These are phyloP conservation scores for Spodoptera litura DNA, from an alignment of 1,140 invertebrate species.

Conservation along the genomic window DNA sequence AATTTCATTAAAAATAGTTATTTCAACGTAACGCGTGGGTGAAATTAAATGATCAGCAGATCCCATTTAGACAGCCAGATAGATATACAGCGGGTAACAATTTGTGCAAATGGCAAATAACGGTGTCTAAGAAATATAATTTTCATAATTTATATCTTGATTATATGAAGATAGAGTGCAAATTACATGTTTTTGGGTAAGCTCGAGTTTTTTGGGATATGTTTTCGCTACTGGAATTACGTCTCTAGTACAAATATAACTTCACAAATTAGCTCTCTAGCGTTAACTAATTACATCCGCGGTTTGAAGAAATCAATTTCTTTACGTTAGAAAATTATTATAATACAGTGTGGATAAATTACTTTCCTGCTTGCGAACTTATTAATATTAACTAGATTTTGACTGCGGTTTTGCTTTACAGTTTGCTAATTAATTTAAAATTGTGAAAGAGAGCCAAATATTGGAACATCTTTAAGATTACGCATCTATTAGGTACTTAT, in stretches of 20 bases:
- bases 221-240: slow-evolving; percentile 4
- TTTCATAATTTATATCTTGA: slow-evolving; percentile 35
- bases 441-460: too few relatives aligned
- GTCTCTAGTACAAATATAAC: slow-evolving; percentile 14
- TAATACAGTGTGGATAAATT: too few relatives aligned
- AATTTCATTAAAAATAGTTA: slow-evolving; percentile 16
- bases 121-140: slow-evolving; percentile 22
- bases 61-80: slow-evolving; percentile 4
- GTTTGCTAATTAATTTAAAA: too few relatives aligned
- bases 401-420: too few relatives aligned
- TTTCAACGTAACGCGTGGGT: not conserved
- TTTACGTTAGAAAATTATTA: too few relatives aligned
- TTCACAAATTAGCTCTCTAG: slow-evolving; percentile 11
- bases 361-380: too few relatives aligned
- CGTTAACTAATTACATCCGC: slow-evolving; percentile 11
- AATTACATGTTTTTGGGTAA: slow-evolving; percentile 23
- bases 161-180: slow-evolving; percentile 34
- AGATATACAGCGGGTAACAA: slow-evolving; percentile 19
- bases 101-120: slow-evolving; percentile 32
- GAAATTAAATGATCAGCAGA: slow-evolving; percentile 18
- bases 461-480: too few relatives aligned
- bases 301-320: too few relatives aligned
- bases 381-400: too few relatives aligned
- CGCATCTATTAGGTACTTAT: too few relatives aligned
- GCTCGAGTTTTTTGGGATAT: not conserved